Percentiles rank a stretch among this genome's conserved stretches.
Evolutionary conservation across 2,888 invertebrate genomes (phyloP).

Genomic region (Cheilosia grossa): DNA sequence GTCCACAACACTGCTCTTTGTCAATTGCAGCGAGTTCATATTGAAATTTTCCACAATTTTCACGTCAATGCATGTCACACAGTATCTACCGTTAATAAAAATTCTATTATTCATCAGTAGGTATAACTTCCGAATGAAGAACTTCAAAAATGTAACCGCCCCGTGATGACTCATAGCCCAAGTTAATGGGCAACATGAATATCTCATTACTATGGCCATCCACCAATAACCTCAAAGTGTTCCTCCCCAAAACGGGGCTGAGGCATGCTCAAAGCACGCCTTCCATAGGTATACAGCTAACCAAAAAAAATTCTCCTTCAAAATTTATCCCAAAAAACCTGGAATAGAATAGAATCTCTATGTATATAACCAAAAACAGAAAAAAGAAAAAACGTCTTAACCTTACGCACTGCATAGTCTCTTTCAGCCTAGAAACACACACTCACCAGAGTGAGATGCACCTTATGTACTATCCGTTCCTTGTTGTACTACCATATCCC

Average conservation of each 20-base stretch:
- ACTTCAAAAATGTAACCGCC: slow-evolving; percentile 41
- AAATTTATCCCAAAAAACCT: slow-evolving; percentile 49
- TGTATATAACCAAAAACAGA: slow-evolving; percentile 55
- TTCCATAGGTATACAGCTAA: slow-evolving; percentile 10
- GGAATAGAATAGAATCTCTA: slow-evolving; percentile 32
- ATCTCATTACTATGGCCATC: slow-evolving; percentile 11
- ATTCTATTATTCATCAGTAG: slow-evolving; percentile 13
- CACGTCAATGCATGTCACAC: slow-evolving; percentile 37
- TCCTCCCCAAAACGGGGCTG: slow-evolving; percentile 54
- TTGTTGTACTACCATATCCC: slow-evolving; percentile 33
- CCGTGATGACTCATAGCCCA: slow-evolving; percentile 65
- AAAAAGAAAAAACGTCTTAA: slow-evolving; percentile 49
- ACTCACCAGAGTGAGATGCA: slow-evolving; percentile 48
- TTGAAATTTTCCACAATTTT: slow-evolving; percentile 17
- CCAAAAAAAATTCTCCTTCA: slow-evolving; percentile 33
- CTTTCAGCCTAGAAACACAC: slow-evolving; percentile 27
- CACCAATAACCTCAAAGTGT: slow-evolving; percentile 47
- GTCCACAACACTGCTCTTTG: background rate
- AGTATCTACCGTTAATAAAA: slow-evolving; percentile 2
- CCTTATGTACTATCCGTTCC: slow-evolving; percentile 44
- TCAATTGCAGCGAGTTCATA: slow-evolving; percentile 19
- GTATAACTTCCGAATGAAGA: background rate
- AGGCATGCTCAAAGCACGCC: slow-evolving; percentile 61
- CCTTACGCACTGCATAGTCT: slow-evolving; percentile 49
- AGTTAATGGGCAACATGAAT: slow-evolving; percentile 21